A percentile compares a stretch with the other conserved stretches of the same genome.
These are phyloP conservation scores for Lates calcarifer DNA, from an alignment of 2,113 vertebrate genomes.

Conservation along the genomic window DNA sequence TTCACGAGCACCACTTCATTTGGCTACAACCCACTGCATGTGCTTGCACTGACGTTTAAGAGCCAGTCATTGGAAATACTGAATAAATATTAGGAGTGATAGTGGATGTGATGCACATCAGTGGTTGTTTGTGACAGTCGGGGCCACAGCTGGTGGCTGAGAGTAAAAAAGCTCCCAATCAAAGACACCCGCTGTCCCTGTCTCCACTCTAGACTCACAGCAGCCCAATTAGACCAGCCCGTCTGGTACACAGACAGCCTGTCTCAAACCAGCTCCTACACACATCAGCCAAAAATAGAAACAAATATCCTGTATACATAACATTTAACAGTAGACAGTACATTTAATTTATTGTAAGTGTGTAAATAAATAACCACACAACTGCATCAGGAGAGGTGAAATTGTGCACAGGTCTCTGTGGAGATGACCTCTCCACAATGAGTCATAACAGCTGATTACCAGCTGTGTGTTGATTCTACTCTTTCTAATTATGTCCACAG, in stretches of 20 bases:
- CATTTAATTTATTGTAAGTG: not conserved
- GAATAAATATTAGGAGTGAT: not conserved
- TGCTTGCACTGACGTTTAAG: slow-evolving; percentile 1
- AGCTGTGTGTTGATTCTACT: not conserved
- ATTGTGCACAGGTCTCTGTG: not conserved
- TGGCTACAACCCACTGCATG: not conserved
- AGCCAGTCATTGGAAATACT: slow-evolving; percentile 17
- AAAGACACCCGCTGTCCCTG: slow-evolving; percentile 65
- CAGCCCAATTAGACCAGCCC: slow-evolving; percentile 77
- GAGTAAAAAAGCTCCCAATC: slow-evolving; percentile 66
- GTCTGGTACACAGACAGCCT: slow-evolving; percentile 56
- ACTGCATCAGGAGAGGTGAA: not conserved
- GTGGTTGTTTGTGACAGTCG: slow-evolving; percentile 66
- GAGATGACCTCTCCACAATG: not conserved
- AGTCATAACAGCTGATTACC: slow-evolving; percentile 9
- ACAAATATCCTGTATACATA: not conserved
- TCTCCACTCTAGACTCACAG: slow-evolving; percentile 40
- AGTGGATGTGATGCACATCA: slow-evolving; percentile 22
- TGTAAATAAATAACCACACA: not conserved
- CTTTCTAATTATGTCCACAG: not conserved
- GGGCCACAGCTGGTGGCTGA: slow-evolving; percentile 69
- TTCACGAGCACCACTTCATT: slow-evolving; percentile 33
- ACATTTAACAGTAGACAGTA: not conserved
- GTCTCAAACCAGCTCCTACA: slow-evolving; percentile 25
- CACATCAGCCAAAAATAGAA: not conserved